Evolutionary conservation across 2,888 invertebrate species (phyloP), one percentile per base, ranked within the genome.

Genomic region (Acleris emargana): DNA sequence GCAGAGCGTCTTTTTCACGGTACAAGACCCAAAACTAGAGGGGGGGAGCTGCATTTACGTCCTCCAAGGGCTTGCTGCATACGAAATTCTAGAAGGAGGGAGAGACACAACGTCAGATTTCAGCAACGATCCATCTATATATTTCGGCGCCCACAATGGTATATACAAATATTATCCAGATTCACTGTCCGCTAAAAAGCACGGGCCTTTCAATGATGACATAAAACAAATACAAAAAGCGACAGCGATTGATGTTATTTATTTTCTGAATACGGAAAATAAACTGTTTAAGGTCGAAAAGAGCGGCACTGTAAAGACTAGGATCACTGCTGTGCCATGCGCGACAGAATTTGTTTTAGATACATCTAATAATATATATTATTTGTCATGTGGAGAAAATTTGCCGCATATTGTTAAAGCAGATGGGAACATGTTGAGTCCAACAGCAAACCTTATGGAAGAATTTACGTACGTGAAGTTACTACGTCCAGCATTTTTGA

Each of bases 291-390:
- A 79, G 70, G 67, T 89, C 5, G 83, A 85, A 69, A 80, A 77
- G 0, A 79, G 83, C 42, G 89, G 83, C 0, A 86, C 83, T 0
- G 58, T 80, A 0, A 84, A 75, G 67, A 82, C 78, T 0, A 82
- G 72, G 62, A 62, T 89, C 0, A 60, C 73, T 25, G 70, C 69
- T 1, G 71, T 88, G 0, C 51, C 68, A 1, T 89, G 88, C 58
- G 89, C 88, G 0, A 43, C 69, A 7, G 79, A 89, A 72, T 89
- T 89, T 67, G 89, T 89, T n/a, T 69, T 89, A 22, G 89, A 89
- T 60, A 87, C 87, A 0, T 79, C 79, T 0, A 84, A 89, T 69
- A 89, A 88, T 69, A 75, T 88, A 2, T 89, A 89, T 64, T 89
- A 81, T 49, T 70, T 87, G n/a, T 68, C 77, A 0, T 89, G 89